Evolutionary conservation across 2,888 invertebrate genomes (phyloP).

Genomic region (Melanophora roralis): DNA sequence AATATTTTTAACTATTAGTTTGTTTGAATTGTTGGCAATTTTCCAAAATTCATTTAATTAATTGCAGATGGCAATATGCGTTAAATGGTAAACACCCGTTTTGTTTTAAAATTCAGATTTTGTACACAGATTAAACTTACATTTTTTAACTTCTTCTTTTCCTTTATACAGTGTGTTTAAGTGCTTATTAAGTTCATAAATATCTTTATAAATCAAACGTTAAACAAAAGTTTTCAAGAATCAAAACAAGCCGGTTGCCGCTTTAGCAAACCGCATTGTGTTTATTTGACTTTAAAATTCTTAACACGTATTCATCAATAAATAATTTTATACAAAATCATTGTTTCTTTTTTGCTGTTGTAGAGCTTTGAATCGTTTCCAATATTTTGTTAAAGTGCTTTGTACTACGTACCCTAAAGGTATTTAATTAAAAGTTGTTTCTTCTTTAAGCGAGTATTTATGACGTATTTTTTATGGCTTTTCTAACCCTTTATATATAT

Average conservation of each 20-base stretch:
- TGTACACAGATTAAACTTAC: conserved; percentile 50
- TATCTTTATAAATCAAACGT: too few relatives aligned
- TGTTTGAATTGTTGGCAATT: conserved; percentile 1
- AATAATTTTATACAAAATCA: conserved; percentile 27
- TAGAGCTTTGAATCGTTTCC: not conserved
- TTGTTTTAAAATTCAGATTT: conserved; percentile 57
- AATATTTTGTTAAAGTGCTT: conserved; percentile 37
- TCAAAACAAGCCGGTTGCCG: too few relatives aligned
- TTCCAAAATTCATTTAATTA: conserved; percentile 17
- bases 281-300: conserved; percentile 11
- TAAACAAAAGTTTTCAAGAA: too few relatives aligned
- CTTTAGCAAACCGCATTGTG: too few relatives aligned
- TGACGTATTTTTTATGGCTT: too few relatives aligned
- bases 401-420: conserved; percentile 21
- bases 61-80: conserved; percentile 27
- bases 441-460: too few relatives aligned
- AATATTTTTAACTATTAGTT: conserved; percentile 35
- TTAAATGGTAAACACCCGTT: conserved; percentile 53
- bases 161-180: not conserved
- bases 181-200: not conserved
- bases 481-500: too few relatives aligned
- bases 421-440: conserved; percentile 9
- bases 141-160: not conserved
- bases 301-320: conserved; percentile 54
- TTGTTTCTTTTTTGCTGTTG: not conserved